Conservation (phyloP, 2,888 invertebrate genomes). For the Phytoseiulus persimilis region DNA sequence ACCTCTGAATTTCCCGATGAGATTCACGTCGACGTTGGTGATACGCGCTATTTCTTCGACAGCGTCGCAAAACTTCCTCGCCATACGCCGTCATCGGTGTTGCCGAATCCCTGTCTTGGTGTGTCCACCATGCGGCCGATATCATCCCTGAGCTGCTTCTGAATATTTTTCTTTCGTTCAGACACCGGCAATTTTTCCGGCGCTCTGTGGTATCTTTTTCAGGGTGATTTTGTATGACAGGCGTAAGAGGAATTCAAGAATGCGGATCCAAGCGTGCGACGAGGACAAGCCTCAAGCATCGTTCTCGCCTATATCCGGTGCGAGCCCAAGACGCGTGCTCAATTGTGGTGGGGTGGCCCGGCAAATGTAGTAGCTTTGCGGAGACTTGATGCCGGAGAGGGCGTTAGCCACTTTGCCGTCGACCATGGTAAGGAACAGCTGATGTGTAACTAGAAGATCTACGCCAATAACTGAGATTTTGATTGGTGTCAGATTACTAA, state of each 20-base stretch:
- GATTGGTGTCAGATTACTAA: too few species aligned
- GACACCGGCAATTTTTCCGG: slow-evolving; percentile 8
- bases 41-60: neutral
- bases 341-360: slow-evolving; percentile 27
- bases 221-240: slow-evolving; percentile 39
- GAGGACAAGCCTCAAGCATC: neutral
- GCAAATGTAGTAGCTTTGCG: slow-evolving; percentile 41
- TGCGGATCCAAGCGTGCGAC: slow-evolving; percentile 35
- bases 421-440: neutral
- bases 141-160: slow-evolving; percentile 39
- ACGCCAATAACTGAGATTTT: too few species aligned
- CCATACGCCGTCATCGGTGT: slow-evolving; percentile 40
- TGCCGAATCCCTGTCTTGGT: slow-evolving; percentile 40
- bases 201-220: slow-evolving; percentile 36
- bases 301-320: neutral
- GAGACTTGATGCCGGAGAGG: slow-evolving; percentile 35
- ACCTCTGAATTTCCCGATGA: neutral
- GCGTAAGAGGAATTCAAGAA: slow-evolving; percentile 39
- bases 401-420: slow-evolving; percentile 41
- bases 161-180: neutral
- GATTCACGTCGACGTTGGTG: neutral
- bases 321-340: neutral
- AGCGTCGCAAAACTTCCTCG: slow-evolving; percentile 38
- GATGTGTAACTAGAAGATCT: too few species aligned
- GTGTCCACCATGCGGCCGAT: slow-evolving; percentile 40